Base-by-base conservation (phyloP, 1,140 invertebrate species). In the Drosophila sturtevanti region DNA sequence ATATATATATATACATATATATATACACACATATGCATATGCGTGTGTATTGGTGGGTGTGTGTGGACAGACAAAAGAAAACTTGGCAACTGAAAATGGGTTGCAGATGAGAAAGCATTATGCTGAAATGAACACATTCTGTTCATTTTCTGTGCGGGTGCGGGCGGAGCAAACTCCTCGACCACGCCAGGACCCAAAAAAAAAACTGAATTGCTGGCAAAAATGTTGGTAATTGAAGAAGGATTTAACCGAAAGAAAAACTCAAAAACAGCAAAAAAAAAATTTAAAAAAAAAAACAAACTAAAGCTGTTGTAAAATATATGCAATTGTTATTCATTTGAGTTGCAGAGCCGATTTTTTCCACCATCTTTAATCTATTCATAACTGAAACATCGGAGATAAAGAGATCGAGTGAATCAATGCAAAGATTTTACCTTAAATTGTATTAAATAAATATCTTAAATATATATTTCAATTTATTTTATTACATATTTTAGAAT, bases 81-180 rank as follows among this genome's bases (percentile, higher is more conserved):
- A 56, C 54, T 56, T 56, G 41, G 16, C 41, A 65, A 51, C 68
- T 37, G 70, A 62, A 76, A 75, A 75, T 63, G 72, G 58, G 22
- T 72, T 75, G 72, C 64, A 68, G 72, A 76, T 76, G 72, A 76
- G 59, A 65, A 56, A 35, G 54, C 54, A 56, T 56, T 56, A 75
- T 56, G 31, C 31, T 16, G 24, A 56, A 75, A 75, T 59, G 72
- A 75, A 75, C 72, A 75, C 75, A 76, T 76, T 76, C 54, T 31
- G 24, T 76, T 61, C 58, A 59, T 41, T 63, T 73, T 55, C 16
- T 54, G 61, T 35, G n/a, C 52, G 56, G 54, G 64, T 48, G 18
- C 10, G 41, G 41, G 7, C 41, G 18, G 18, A 11, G 9, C 18
- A 24, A 24, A 2, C 22, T 3, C 2, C 22, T 4, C 2, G 4